A percentile compares a stretch with the other conserved stretches of the same genome.
Evolutionary conservation across 1,140 invertebrate genomes (phyloP).

Genomic region (Rhopalosiphum padi): DNA sequence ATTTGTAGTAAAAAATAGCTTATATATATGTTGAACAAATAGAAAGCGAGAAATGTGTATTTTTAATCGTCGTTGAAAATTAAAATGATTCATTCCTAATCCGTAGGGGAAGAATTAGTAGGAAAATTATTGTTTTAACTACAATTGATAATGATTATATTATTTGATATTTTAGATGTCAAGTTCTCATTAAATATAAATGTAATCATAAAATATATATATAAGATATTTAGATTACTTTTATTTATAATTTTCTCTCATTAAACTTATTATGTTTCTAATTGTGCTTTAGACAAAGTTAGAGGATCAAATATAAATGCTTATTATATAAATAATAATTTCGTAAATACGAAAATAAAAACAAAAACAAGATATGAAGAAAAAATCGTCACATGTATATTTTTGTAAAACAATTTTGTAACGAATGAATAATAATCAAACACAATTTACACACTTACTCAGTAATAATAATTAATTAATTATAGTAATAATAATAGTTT

Average conservation of each 20-base stretch:
- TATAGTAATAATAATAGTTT: slow-evolving; percentile 11
- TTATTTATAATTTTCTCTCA: not conserved
- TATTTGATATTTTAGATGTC: not conserved
- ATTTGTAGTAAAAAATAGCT: not conserved
- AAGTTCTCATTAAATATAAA: not conserved
- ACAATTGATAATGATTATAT: not conserved
- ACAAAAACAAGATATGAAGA: slow-evolving; percentile 28
- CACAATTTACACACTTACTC: slow-evolving; percentile 44
- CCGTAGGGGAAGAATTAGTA: not conserved
- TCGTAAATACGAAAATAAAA: not conserved
- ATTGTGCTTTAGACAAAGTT: not conserved
- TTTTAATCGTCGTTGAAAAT: not conserved
- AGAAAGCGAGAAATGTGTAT: not conserved
- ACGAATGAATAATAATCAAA: slow-evolving; percentile 31
- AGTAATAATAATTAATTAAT: slow-evolving; percentile 17
- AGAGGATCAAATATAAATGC: not conserved
- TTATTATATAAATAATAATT: not conserved
- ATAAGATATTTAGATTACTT: not conserved
- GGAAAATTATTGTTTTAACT: not conserved
- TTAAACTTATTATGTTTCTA: not conserved
- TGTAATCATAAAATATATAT: too few relatives aligned
- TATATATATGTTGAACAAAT: not conserved
- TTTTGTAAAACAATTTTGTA: slow-evolving; percentile 52
- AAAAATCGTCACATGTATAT: slow-evolving; percentile 42
- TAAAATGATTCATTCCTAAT: not conserved